These are phyloP conservation scores for Lasioglossum calceatum DNA, from an alignment of 2,888 invertebrate genomes.

Conservation along the genomic window DNA sequence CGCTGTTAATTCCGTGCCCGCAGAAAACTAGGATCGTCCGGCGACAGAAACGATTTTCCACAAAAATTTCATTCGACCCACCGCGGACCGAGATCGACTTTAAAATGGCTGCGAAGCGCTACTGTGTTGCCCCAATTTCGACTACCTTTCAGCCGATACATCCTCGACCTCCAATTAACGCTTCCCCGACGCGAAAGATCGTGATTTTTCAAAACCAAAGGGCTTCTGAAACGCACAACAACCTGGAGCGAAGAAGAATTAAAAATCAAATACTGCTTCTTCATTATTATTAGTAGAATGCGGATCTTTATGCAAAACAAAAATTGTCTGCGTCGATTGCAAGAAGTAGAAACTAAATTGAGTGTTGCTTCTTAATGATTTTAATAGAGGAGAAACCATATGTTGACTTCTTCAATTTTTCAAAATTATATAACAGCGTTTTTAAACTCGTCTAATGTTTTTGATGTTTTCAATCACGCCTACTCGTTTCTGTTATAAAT, in stretches of 20 bases:
- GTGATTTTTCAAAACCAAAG: neutral
- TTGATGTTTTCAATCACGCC: too few relatives aligned
- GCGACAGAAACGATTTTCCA: neutral
- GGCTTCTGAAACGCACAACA: neutral
- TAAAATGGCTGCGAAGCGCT: neutral
- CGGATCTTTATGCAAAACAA: too few relatives aligned
- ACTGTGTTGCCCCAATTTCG: neutral
- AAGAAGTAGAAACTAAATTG: too few relatives aligned
- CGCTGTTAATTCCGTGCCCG: conserved; percentile 8
- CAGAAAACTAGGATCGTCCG: neutral
- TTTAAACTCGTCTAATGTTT: too few relatives aligned
- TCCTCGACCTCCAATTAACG: neutral
- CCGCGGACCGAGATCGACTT: neutral
- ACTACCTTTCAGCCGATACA: neutral
- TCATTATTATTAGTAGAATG: too few relatives aligned
- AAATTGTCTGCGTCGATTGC: too few relatives aligned
- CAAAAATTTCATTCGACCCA: neutral
- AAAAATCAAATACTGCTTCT: neutral
- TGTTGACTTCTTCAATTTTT: too few relatives aligned
- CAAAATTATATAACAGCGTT: too few relatives aligned
- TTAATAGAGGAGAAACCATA: too few relatives aligned
- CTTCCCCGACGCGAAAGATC: neutral
- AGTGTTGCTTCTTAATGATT: too few relatives aligned
- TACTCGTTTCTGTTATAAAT: too few relatives aligned
- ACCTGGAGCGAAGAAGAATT: neutral